A percentile compares a stretch with the other conserved stretches of the same genome.
These are phyloP conservation scores for Galemys pyrenaicus DNA, from an alignment of 2,113 vertebrate genomes.

Conservation along the genomic window DNA sequence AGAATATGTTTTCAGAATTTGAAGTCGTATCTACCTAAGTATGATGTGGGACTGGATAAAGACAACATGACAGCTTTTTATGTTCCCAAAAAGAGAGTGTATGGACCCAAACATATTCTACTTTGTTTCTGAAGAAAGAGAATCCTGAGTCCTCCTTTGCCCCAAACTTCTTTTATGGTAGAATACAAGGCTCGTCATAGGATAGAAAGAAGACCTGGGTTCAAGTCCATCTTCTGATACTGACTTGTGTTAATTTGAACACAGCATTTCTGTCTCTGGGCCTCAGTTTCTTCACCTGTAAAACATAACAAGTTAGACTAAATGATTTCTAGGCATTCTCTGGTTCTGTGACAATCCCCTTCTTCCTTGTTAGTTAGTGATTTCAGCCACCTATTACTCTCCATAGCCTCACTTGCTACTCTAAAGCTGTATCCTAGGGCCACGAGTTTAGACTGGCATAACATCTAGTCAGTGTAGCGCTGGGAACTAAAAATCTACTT, in stretches of 20 bases:
- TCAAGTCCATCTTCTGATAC: neutral
- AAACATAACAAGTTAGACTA: neutral
- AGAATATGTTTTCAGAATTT: neutral
- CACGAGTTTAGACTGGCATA: neutral
- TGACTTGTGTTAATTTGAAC: neutral
- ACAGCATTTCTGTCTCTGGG: neutral
- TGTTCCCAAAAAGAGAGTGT: neutral
- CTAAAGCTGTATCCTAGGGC: neutral
- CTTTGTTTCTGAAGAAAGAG: neutral
- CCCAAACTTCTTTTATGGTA: neutral
- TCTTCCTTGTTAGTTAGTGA: neutral
- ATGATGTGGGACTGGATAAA: neutral
- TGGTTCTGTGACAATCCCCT: neutral
- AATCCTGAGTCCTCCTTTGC: neutral
- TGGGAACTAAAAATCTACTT: neutral
- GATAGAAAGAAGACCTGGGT: neutral
- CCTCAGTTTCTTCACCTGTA: neutral
- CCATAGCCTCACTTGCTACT: slow-evolving; percentile 54
- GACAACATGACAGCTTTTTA: neutral
- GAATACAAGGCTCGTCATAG: neutral
- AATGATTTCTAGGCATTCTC: neutral
- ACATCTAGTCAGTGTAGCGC: neutral
- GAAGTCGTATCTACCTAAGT: neutral
- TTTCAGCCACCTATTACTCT: slow-evolving; percentile 9
- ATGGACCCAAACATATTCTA: neutral